A percentile compares a stretch with the other conserved stretches of the same genome.
These are phyloP conservation scores for Phrixothrix hirtus DNA, from an alignment of 2,888 invertebrate genomes.

Conservation along the genomic window DNA sequence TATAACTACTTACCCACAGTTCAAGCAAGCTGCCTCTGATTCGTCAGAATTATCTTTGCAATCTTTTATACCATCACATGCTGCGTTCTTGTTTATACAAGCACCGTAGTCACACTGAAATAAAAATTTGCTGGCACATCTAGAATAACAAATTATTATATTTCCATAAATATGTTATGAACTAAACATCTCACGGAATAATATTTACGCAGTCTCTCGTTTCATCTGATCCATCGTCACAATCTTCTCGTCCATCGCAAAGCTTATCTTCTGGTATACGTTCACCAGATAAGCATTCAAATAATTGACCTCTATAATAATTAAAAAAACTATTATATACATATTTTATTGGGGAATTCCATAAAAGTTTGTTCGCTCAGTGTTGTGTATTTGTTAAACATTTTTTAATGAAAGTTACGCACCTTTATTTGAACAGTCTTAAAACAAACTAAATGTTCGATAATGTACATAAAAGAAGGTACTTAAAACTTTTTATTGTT, in stretches of 20 bases:
- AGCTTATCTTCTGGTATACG: slow-evolving; percentile 53
- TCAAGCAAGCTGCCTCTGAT: slow-evolving; percentile 1
- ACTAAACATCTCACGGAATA: slow-evolving; percentile 12
- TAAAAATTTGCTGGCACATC: slow-evolving; percentile 2
- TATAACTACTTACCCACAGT: slow-evolving; percentile 6
- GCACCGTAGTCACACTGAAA: slow-evolving; percentile 61
- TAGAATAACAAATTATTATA: not conserved
- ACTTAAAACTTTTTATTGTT: too few species aligned
- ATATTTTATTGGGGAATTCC: too few species aligned
- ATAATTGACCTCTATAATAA: too few species aligned
- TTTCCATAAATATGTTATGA: too few species aligned
- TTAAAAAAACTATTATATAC: too few species aligned
- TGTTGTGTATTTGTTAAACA: too few species aligned
- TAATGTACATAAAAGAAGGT: too few species aligned
- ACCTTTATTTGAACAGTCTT: too few species aligned
- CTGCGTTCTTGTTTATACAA: slow-evolving; percentile 54
- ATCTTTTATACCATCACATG: slow-evolving; percentile 55
- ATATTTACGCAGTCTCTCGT: slow-evolving; percentile 7
- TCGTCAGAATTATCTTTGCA: slow-evolving; percentile 60
- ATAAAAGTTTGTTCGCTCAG: too few species aligned
- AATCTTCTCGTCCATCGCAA: slow-evolving; percentile 57
- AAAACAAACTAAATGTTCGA: too few species aligned
- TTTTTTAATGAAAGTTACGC: too few species aligned
- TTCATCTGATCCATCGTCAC: slow-evolving; percentile 47
- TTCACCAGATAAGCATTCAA: slow-evolving; percentile 48